Evolutionary conservation across 2,113 vertebrate species (phyloP).

Genomic region (Eublepharis macularius): DNA sequence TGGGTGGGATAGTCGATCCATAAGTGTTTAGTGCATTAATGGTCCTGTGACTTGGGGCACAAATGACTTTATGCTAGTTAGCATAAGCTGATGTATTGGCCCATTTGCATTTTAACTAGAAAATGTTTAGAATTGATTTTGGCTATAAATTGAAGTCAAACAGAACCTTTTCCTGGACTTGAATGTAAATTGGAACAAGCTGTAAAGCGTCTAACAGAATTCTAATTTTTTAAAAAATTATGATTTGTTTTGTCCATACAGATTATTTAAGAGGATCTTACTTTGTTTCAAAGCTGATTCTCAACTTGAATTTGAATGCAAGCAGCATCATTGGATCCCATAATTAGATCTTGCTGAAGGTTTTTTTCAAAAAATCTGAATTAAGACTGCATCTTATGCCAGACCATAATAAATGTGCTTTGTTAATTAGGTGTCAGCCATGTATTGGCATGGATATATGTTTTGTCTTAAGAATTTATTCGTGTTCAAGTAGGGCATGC

Average conservation of each 20-base stretch:
- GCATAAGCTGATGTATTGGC: slow-evolving; percentile 51
- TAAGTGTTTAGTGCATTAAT: background rate
- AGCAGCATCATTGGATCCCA: slow-evolving; percentile 26
- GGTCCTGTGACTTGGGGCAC: background rate
- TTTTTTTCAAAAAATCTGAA: slow-evolving; percentile 35
- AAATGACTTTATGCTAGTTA: slow-evolving; percentile 34
- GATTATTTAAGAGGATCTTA: slow-evolving; percentile 20
- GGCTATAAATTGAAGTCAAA: background rate
- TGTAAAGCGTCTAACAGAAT: slow-evolving; percentile 33
- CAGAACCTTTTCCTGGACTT: background rate
- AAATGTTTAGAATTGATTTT: slow-evolving; percentile 19
- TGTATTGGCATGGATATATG: slow-evolving; percentile 77
- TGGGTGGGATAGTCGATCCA: background rate
- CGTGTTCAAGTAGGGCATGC: slow-evolving; percentile 72
- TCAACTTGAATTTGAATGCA: slow-evolving; percentile 27
- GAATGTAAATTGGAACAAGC: background rate
- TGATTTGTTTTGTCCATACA: slow-evolving; percentile 37
- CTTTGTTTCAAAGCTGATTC: slow-evolving; percentile 21
- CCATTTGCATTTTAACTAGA: slow-evolving; percentile 2
- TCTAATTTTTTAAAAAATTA: slow-evolving; percentile 35
- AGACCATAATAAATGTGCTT: slow-evolving; percentile 73
- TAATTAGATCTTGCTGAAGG: slow-evolving; percentile 40
- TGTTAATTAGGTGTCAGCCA: slow-evolving; percentile 77
- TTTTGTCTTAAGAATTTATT: slow-evolving; percentile 80
- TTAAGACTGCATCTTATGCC: slow-evolving; percentile 56